Evolutionary conservation across 1,140 invertebrate species (phyloP).

Genomic region (Brachionus manjavacas): DNA sequence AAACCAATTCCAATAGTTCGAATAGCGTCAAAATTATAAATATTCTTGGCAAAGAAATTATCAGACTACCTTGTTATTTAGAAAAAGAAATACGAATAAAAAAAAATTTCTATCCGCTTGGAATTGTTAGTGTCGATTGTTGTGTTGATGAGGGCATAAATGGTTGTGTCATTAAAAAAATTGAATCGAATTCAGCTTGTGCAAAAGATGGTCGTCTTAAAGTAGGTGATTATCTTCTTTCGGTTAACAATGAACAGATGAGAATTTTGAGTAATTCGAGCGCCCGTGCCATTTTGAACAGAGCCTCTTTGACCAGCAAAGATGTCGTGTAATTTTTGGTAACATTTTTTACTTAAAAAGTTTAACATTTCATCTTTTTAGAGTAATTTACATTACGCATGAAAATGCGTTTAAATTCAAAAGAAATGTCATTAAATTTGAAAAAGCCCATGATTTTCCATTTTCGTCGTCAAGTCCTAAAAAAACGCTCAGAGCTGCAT

Average conservation of each 20-base stretch:
- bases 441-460: not conserved
- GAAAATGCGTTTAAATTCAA: not conserved
- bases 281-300: conserved; percentile 63
- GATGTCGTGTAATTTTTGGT: conserved; percentile 58
- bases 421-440: not conserved
- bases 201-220: conserved; percentile 62
- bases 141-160: conserved; percentile 64
- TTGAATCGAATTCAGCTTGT: conserved; percentile 61
- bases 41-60: conserved; percentile 49
- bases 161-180: conserved; percentile 64
- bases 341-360: not conserved
- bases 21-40: conserved; percentile 30
- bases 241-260: conserved; percentile 66
- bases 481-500: not conserved
- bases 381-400: not conserved
- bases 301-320: conserved; percentile 62
- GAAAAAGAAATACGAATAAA: conserved; percentile 63
- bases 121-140: conserved; percentile 61
- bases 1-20: conserved; percentile 47
- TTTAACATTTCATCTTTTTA: not conserved
- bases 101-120: conserved; percentile 62
- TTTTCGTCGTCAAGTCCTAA: not conserved
- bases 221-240: conserved; percentile 58
- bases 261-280: conserved; percentile 64
- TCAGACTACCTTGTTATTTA: conserved; percentile 61